A percentile compares a stretch with the other conserved stretches of the same genome.
These are phyloP conservation scores for Nothobranchius kuhntae DNA, from an alignment of 2,113 vertebrate species.

Conservation along the genomic window DNA sequence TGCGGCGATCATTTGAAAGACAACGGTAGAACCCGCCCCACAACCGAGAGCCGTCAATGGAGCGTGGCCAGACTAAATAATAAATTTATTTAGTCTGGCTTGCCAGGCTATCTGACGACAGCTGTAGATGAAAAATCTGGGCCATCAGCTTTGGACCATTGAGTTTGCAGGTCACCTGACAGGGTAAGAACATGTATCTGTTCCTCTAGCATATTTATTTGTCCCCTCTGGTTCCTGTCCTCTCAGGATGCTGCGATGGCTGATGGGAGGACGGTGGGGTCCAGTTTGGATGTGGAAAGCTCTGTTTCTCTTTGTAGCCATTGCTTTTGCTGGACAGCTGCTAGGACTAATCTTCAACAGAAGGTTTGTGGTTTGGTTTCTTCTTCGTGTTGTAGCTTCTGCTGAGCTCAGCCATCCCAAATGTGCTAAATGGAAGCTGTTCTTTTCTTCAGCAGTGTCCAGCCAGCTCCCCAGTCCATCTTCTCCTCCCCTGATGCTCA, in stretches of 20 bases:
- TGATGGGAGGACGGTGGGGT: slow-evolving; percentile 73
- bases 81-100: no score
- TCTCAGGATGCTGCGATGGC: slow-evolving; percentile 77
- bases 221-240: background rate
- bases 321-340: slow-evolving; percentile 78
- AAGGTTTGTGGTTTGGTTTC: slow-evolving; percentile 56
- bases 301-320: slow-evolving; percentile 75
- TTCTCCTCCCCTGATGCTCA: slow-evolving; percentile 69
- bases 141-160: no score
- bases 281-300: slow-evolving; percentile 81
- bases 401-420: background rate
- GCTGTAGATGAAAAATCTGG: no score
- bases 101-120: no score
- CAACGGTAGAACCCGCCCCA: no score
- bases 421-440: background rate
- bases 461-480: slow-evolving; percentile 63
- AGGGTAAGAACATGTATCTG: no score
- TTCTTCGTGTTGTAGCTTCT: background rate
- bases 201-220: background rate
- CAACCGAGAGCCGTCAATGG: no score
- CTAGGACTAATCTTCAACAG: slow-evolving; percentile 81
- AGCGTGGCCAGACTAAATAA: no score
- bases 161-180: no score
- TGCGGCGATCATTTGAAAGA: no score
- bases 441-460: slow-evolving; percentile 56